Evolutionary conservation across 2,797 vertebrate genomes (phyloP), one percentile per base, ranked within the genome.

Genomic region (Amblyraja radiata): DNA sequence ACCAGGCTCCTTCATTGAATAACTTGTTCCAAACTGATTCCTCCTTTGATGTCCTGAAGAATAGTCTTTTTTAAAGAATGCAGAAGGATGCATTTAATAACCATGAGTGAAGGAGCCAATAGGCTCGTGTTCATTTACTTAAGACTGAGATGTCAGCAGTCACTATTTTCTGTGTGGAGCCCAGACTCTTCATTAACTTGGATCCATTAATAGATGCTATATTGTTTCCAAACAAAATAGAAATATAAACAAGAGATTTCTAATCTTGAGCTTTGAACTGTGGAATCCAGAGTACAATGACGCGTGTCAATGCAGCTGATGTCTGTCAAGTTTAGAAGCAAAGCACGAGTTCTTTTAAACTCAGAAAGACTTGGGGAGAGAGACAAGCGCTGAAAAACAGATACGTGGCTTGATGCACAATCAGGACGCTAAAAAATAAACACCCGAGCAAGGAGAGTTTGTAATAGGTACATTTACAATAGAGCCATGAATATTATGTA

Each of bases 21-120:
- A 58, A 92, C 71, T 68, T 68, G 63, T 21, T 88, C 84, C 90
- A 92, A 92, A 92, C 54, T 92, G 90, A 92, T 92, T 92, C 71
- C 90, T 74, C 25, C 90, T 28, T 11, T 92, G 73, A 71, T 92
- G 23, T 92, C 63, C n/a, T 68, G 84, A 88, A 68, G 84, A 88
- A 18, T 88, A 65, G n/a, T 88, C 84, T 63, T 88, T 88, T 68
- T 88, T 63, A 88, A 68, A 88, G 84, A 88, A 36, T 88, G 14
- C 84, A 88, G 84, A 88, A 63, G 61, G 32, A 88, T 88, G 84
- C 63, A 68, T 88, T 88, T 88, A 65, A 88, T 32, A 88, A 88
- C n/a, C 63, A 36, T 68, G 18, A 68, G 14, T 68, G 61, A 88
- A 68, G 65, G n/a, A 88, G 63, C 63, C 84, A 68, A 63, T 36